Percentiles rank a stretch among this genome's conserved stretches.
Conservation (phyloP, 1,140 invertebrate species). For the Magallana gigas region DNA sequence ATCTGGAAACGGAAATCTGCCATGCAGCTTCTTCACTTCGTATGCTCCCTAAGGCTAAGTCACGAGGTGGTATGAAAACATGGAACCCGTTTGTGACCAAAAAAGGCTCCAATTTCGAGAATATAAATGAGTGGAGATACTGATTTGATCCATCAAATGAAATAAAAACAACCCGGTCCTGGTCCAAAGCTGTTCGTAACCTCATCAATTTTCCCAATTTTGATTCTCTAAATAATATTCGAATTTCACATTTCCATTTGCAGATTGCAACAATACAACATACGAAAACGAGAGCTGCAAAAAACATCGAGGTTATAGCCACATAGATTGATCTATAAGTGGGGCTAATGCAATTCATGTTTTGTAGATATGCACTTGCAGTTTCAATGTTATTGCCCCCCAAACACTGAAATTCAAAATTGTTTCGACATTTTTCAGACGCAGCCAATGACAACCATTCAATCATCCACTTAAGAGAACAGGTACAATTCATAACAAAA, state of each 20-base stretch:
- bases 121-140: not conserved
- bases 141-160: not conserved
- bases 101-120: not conserved
- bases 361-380: not conserved
- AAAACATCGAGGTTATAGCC: not conserved
- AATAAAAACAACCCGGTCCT: not conserved
- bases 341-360: not conserved
- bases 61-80: conserved; percentile 9
- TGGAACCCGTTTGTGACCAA: not conserved
- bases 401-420: not conserved
- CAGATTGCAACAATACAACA: not conserved
- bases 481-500: not conserved
- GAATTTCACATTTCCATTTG: not conserved
- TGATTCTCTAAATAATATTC: not conserved
- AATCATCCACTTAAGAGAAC: not conserved
- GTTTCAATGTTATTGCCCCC: not conserved
- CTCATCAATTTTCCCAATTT: not conserved
- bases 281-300: not conserved
- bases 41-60: not conserved
- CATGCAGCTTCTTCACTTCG: not conserved
- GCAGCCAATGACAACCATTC: not conserved
- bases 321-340: not conserved
- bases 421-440: not conserved
- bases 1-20: not conserved
- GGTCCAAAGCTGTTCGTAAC: not conserved